phyloP scores from a whole-genome alignment of 2,888 invertebrate species.

The Amiota mariae region DNA sequence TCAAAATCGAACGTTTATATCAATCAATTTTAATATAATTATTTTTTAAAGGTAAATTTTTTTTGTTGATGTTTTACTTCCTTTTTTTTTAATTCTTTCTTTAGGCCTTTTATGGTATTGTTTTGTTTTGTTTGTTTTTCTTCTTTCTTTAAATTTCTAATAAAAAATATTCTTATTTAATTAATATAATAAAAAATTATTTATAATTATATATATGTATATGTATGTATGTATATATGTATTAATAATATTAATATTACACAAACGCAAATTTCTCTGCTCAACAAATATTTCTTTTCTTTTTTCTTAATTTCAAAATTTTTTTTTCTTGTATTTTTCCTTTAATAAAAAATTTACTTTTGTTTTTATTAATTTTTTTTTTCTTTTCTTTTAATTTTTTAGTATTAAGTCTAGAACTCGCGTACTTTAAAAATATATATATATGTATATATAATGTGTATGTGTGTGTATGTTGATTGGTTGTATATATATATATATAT shows the following conservation, averaged over 20 bases:
- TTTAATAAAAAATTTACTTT: constrained; percentile 22
- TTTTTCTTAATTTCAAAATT: constrained; percentile 34
- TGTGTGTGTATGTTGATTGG: constrained; percentile 23
- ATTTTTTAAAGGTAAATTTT: too few species aligned
- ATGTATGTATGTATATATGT: too few species aligned
- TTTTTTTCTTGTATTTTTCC: constrained; percentile 35
- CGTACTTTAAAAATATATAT: constrained; percentile 34
- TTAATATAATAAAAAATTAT: not conserved
- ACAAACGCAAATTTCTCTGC: constrained; percentile 45
- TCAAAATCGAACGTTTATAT: too few species aligned
- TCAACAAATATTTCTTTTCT: constrained; percentile 37
- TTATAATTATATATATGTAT: too few species aligned
- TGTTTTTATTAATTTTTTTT: constrained; percentile 24
- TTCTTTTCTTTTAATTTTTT: constrained; percentile 24
- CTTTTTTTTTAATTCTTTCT: not conserved
- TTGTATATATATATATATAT: constrained; percentile 40
- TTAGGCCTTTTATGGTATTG: not conserved
- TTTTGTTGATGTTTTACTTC: not conserved
- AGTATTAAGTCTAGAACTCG: constrained; percentile 48
- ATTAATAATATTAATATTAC: constrained; percentile 53
- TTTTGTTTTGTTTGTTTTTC: not conserved
- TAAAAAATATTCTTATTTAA: constrained; percentile 2
- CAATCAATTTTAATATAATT: too few species aligned
- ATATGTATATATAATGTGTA: constrained; percentile 30
- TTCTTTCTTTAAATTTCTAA: not conserved